Conservation (phyloP, 1,140 invertebrate species). For the Steinernema feltiae region DNA sequence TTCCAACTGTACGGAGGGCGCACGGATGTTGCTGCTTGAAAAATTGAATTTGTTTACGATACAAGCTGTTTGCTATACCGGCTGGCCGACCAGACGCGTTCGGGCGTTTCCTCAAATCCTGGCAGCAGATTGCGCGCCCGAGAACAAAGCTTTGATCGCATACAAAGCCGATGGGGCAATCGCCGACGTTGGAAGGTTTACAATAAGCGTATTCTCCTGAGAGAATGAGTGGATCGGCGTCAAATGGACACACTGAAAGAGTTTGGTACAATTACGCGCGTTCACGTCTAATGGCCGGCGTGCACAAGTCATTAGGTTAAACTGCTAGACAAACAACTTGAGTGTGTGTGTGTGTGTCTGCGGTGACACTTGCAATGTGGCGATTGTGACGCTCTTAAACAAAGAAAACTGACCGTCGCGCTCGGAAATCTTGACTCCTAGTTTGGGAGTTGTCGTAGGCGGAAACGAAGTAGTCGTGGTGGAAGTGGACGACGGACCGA, state of each 20-base stretch:
- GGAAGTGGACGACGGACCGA: neutral
- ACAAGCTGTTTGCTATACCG: neutral
- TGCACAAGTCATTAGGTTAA: neutral
- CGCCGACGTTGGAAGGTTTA: conserved; percentile 41
- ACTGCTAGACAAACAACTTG: neutral
- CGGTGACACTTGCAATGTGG: neutral
- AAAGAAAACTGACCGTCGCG: neutral
- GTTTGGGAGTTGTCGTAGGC: neutral
- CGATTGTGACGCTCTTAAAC: neutral
- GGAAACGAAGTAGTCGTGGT: neutral
- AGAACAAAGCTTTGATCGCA: conserved; percentile 50
- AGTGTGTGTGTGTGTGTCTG: neutral
- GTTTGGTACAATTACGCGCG: neutral
- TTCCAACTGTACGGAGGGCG: conserved; percentile 34
- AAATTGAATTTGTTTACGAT: conserved; percentile 22
- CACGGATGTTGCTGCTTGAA: conserved; percentile 20
- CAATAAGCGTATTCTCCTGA: conserved; percentile 43
- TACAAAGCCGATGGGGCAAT: conserved; percentile 47
- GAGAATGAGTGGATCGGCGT: conserved; percentile 43
- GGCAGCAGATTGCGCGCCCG: conserved; percentile 49
- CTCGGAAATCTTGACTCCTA: neutral
- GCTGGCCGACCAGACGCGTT: neutral
- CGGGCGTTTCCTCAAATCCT: conserved; percentile 24
- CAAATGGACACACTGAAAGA: conserved; percentile 47
- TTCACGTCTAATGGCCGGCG: neutral